Conservation (phyloP, 2,797 vertebrate species). For the Hippocampus kuda region DNA sequence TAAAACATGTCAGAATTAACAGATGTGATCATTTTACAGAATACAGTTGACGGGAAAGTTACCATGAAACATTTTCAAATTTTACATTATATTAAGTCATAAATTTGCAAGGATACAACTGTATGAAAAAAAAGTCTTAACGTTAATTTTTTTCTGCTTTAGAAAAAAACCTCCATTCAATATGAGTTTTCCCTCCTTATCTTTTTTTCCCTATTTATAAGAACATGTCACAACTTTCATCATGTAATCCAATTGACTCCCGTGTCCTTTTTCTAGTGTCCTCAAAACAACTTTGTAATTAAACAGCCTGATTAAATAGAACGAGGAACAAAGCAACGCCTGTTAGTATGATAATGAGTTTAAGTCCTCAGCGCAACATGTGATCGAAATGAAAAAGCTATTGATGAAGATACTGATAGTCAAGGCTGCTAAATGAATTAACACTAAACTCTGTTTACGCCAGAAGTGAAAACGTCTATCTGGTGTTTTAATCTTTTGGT, state of each 20-base stretch:
- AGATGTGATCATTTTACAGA: too few species aligned
- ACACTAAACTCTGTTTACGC: constrained; percentile 37
- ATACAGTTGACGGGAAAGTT: too few species aligned
- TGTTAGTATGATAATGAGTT: too few species aligned
- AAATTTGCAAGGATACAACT: neutral
- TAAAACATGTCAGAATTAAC: too few species aligned
- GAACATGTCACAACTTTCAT: too few species aligned
- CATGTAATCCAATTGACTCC: too few species aligned
- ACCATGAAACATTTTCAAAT: neutral
- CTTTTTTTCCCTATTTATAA: neutral
- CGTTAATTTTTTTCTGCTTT: neutral
- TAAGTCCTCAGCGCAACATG: constrained; percentile 11
- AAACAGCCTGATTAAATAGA: neutral
- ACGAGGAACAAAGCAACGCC: too few species aligned
- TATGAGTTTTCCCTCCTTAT: neutral
- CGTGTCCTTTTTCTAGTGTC: too few species aligned
- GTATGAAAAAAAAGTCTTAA: too few species aligned
- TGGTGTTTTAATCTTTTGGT: constrained; percentile 30
- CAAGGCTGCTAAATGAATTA: constrained; percentile 44
- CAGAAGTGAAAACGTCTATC: constrained; percentile 48
- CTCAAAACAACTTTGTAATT: neutral
- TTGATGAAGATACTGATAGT: constrained; percentile 39
- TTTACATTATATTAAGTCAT: neutral
- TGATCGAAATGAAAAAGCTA: constrained; percentile 53
- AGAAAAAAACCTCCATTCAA: too few species aligned